Evolutionary conservation across 2,888 invertebrate genomes (phyloP).

Genomic region (Stenodema calcarata): DNA sequence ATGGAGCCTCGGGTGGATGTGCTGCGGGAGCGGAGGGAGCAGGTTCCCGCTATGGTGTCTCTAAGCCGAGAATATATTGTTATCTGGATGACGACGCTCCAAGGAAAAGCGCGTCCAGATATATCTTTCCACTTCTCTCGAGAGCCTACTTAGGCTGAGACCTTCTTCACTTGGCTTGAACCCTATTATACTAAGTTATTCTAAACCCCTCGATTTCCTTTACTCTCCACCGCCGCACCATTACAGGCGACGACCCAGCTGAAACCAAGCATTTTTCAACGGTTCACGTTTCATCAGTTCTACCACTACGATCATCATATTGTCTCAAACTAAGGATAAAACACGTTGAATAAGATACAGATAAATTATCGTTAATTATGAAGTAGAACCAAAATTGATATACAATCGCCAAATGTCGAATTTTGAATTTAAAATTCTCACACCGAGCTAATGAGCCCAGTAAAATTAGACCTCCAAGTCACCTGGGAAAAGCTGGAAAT

Average conservation of each 20-base stretch:
- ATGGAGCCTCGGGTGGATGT: background rate
- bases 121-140: background rate
- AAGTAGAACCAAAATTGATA: no score
- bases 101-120: background rate
- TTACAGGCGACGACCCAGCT: background rate
- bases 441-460: no score
- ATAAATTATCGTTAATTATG: no score
- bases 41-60: background rate
- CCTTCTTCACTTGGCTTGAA: background rate
- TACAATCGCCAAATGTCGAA: no score
- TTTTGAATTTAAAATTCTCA: no score
- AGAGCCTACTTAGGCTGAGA: background rate
- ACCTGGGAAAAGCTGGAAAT: no score
- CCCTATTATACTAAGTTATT: background rate
- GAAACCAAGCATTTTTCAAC: no score
- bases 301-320: no score
- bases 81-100: background rate
- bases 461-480: no score
- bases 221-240: background rate
- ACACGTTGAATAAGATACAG: no score
- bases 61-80: background rate
- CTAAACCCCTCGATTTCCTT: background rate
- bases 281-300: no score
- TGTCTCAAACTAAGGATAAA: no score
- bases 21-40: background rate